Conservation (phyloP, 2,113 vertebrate species). For the Pelobates fuscus region DNA sequence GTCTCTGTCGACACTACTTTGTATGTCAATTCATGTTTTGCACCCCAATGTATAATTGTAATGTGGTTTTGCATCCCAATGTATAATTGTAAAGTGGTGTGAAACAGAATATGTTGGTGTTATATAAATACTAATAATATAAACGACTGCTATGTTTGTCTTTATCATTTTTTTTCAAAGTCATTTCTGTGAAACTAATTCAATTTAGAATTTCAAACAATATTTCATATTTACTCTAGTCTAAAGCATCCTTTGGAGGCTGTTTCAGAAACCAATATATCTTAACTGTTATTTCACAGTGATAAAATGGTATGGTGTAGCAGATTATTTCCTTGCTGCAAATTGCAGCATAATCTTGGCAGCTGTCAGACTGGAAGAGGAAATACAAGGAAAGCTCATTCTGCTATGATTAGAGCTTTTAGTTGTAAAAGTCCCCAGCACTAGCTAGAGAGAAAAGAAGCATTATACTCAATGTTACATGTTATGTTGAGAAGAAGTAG, state of each 20-base stretch:
- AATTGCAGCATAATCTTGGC: conserved; percentile 19
- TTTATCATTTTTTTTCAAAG: neutral
- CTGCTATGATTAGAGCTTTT: conserved; percentile 6
- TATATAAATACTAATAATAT: too few species aligned
- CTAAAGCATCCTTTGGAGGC: neutral
- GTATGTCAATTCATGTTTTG: too few species aligned
- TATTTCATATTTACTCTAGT: neutral
- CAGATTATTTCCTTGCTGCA: conserved; percentile 31
- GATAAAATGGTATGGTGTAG: conserved; percentile 16
- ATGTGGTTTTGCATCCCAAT: too few species aligned
- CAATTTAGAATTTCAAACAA: neutral
- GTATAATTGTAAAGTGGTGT: too few species aligned
- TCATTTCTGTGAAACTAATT: neutral
- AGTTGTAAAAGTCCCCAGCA: conserved; percentile 2
- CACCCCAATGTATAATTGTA: too few species aligned
- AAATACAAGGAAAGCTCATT: conserved; percentile 7
- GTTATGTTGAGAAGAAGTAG: conserved; percentile 4
- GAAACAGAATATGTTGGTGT: too few species aligned
- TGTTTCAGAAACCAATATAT: conserved; percentile 15
- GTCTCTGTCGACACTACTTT: too few species aligned
- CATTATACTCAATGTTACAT: conserved; percentile 3
- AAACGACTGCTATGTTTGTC: too few species aligned
- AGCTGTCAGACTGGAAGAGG: conserved; percentile 4
- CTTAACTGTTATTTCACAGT: conserved; percentile 12
- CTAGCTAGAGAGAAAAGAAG: conserved; percentile 4